Evolutionary conservation across 2,888 invertebrate genomes (phyloP).

Genomic region (Andrena dorsata): DNA sequence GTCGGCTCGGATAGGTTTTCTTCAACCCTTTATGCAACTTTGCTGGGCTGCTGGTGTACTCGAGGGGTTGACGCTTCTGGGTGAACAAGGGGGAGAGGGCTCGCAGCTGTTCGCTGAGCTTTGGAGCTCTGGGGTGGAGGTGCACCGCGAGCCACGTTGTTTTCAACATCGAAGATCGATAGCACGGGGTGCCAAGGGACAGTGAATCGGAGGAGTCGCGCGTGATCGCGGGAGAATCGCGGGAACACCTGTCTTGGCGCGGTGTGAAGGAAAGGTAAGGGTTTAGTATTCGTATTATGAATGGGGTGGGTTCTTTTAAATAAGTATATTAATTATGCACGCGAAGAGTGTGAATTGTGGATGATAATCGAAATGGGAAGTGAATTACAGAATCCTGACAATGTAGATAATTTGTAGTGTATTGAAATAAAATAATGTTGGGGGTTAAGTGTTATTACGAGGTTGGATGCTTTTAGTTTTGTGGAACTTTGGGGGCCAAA

Average conservation of each 20-base stretch:
- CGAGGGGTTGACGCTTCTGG: background rate
- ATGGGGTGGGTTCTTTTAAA: no score
- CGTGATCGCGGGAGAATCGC: slow-evolving; percentile 23
- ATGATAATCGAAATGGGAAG: no score
- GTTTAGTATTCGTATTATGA: background rate
- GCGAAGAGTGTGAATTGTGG: no score
- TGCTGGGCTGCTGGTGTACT: background rate
- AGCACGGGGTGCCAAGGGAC: slow-evolving; percentile 9
- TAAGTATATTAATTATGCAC: no score
- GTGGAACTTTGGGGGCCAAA: no score
- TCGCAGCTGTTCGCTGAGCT: background rate
- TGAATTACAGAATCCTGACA: no score
- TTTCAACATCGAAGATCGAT: slow-evolving; percentile 4
- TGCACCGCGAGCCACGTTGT: background rate
- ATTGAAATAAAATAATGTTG: background rate
- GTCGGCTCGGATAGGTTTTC: background rate
- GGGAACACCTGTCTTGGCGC: slow-evolving; percentile 11
- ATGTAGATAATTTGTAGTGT: background rate
- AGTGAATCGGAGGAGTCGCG: slow-evolving; percentile 1
- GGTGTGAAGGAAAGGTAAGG: slow-evolving; percentile 38
- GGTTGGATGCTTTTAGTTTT: no score
- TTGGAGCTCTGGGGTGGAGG: background rate
- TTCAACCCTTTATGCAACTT: background rate
- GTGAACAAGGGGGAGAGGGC: slow-evolving; percentile 1
- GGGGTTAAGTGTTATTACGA: no score